These are phyloP conservation scores for Hirundo rustica DNA, from an alignment of 2,797 vertebrate genomes.

Conservation along the genomic window DNA sequence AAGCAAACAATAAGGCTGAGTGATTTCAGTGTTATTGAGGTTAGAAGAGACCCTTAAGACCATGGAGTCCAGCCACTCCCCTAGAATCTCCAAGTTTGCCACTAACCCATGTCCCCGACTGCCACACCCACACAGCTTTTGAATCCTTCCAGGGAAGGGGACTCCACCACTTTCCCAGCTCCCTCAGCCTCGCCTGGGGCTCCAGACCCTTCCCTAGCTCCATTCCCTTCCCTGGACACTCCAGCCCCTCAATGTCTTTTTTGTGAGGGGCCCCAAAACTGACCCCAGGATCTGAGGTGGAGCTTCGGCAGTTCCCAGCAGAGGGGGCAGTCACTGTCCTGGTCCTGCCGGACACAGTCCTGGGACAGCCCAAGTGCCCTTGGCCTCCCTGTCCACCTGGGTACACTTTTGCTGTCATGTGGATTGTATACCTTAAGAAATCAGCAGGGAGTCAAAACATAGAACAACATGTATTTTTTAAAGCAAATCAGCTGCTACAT, in stretches of 20 bases:
- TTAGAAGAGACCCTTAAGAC: neutral
- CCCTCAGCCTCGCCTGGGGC: accelerated
- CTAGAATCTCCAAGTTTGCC: neutral
- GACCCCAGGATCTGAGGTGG: accelerated
- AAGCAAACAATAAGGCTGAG: neutral
- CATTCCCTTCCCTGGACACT: accelerated
- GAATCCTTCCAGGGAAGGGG: neutral
- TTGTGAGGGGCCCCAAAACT: neutral
- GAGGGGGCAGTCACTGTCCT: neutral
- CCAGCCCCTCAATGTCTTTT: neutral
- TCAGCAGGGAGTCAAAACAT: neutral
- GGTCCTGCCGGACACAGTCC: neutral
- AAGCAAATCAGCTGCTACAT: neutral
- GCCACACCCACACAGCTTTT: neutral
- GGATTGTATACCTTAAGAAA: neutral
- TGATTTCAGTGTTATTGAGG: neutral
- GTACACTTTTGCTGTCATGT: neutral
- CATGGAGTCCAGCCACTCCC: neutral
- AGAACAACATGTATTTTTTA: neutral
- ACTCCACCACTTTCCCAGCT: neutral
- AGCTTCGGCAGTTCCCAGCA: neutral
- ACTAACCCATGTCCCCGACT: accelerated
- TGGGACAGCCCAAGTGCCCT: neutral
- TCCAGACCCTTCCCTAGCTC: neutral
- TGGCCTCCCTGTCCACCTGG: neutral